Evolutionary conservation across 1,140 invertebrate genomes (phyloP), one percentile per base, ranked within the genome.

Genomic region (Philotrypesis tridentata): DNA sequence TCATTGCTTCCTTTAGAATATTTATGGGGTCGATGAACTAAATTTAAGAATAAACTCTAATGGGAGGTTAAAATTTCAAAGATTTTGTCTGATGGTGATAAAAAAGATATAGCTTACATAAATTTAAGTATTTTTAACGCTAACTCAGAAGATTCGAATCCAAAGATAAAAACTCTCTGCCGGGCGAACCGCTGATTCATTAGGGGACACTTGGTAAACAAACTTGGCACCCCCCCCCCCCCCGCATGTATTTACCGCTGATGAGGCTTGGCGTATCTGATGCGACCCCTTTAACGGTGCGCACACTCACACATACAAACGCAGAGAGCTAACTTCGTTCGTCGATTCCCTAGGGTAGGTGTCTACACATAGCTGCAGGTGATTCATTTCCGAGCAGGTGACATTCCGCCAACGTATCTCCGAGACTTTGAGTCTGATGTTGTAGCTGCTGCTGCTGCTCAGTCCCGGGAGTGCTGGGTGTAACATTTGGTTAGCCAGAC

Each of bases 381-480:
- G 55, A 80, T 65, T 72, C 29, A 80, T 80, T 72, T 72, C 21
- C 25, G 23, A 72, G 37, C 68, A 73, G 78, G 25, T 65, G 55
- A 73, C 55, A 80, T 85, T 84, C 83, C 83, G 27, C 79, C 78
- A 82, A 79, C 76, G 83, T 21, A 5, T 86, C 79, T 75, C 65
- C 71, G 82, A 86, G 71, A 81, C 74, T 84, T 85, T 79, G 40
- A 55, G 48, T 55, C 21, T 55, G 76, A 81, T 27, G 81, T n/a
- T n/a, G n/a, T n/a, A n/a, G n/a, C 75, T 67, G 33, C 33, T 37
- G 33, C 33, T 37, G 33, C 33, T 71, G 21, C 6, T 5, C 6
- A 55, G 48, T 29, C 27, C 61, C 61, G 61, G 27, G 23, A 72
- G 81, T n/a, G 79, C 73, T 37, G 25, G 21, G 21, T 61, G 63